Base-by-base conservation (phyloP, 2,113 vertebrate species). In the Charina bottae region DNA sequence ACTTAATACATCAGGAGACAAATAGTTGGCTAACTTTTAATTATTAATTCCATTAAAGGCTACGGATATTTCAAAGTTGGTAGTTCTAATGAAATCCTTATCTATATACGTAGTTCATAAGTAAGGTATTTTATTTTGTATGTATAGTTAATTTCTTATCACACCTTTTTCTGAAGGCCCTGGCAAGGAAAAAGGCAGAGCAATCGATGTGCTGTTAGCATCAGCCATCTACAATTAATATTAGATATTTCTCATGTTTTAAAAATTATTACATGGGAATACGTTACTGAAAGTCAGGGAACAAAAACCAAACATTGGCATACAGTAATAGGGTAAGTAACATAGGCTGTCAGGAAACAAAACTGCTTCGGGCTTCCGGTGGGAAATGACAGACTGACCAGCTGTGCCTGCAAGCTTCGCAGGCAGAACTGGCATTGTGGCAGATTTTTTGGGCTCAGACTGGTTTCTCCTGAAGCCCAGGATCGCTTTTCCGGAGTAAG, bases 51-150 rank as follows among this genome's bases (percentile, higher is more conserved):
- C 68, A 92, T 83, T 92, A 88, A 72, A 53, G 19, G 46, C 88
- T 83, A 78, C 84, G 83, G 54, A 72, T 88, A 55, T 59, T 91
- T 91, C 60, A 83, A 3, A 42, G 17, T 59, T 88, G 24, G 53
- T 68, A 58, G 54, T 72, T 91, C 87, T 89, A 92, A 92, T 92
- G 88, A 92, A 92, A 92, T 4, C 85, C 46, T 92, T 92, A 92
- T 92, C 91, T 84, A 89, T 78, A 64, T 37, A 89, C 55, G n/a
- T n/a, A n/a, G n/a, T 87, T 91, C 68, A 87, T 87, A 78, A 87
- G 85, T 42, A 89, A 62, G 24, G 58, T 23, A 55, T 55, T 62
- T n/a, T 84, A 62, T 53, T 84, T 88, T 37, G 24, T 28, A 24
- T 84, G n/a, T 84, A 84, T 84, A 89, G 83, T 62, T 92, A 53